These are phyloP conservation scores for Pipistrellus pipistrellus DNA, from an alignment of 2,797 vertebrate species.

Conservation along the genomic window DNA sequence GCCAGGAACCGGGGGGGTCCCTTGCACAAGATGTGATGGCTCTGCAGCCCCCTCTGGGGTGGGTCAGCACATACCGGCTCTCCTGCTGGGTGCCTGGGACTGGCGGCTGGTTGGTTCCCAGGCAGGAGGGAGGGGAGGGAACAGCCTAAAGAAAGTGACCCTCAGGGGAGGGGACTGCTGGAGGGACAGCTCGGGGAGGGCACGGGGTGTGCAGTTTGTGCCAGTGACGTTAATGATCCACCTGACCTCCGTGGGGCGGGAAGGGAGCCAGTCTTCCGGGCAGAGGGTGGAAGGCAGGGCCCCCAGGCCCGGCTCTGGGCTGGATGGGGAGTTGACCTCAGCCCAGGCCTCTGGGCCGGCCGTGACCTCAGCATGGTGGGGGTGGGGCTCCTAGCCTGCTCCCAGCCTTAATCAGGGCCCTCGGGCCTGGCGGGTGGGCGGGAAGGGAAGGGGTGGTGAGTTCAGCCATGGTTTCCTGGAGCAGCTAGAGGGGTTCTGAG, in stretches of 20 bases:
- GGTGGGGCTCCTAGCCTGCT: not conserved
- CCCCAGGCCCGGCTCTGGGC: not conserved
- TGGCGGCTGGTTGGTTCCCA: rapidly evolving
- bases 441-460: not conserved
- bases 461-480: not conserved
- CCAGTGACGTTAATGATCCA: too few relatives aligned
- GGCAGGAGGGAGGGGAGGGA: not conserved
- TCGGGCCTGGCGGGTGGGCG: not conserved
- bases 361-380: not conserved
- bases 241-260: not conserved
- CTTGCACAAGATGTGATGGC: rapidly evolving
- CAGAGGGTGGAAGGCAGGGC: not conserved
- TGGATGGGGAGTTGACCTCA: too few relatives aligned
- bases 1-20: not conserved
- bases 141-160: not conserved
- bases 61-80: not conserved
- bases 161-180: not conserved
- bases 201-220: not conserved
- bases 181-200: not conserved
- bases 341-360: not conserved
- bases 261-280: not conserved
- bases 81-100: not conserved
- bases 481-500: too few relatives aligned
- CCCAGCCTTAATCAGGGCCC: not conserved
- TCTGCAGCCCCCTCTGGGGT: too few relatives aligned